Evolutionary conservation across 2,797 vertebrate genomes (phyloP).

Genomic region (Lerista edwardsae): DNA sequence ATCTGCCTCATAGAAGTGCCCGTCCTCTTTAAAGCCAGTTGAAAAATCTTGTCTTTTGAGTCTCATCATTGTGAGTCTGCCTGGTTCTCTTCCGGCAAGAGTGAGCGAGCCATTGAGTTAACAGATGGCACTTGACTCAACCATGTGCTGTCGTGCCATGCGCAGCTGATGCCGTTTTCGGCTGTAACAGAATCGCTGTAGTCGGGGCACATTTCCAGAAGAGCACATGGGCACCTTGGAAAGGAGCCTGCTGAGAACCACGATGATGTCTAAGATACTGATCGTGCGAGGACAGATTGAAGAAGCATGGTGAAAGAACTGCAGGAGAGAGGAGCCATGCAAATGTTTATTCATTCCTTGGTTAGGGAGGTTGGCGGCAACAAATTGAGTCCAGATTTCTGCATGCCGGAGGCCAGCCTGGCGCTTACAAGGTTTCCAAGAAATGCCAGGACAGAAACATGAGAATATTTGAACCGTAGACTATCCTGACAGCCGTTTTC

Average conservation of each 20-base stretch:
- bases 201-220: too few relatives aligned
- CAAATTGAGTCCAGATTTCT: too few relatives aligned
- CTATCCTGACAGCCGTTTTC: neutral
- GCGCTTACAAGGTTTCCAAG: neutral
- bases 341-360: too few relatives aligned
- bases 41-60: neutral
- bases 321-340: neutral
- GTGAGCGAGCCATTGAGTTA: neutral
- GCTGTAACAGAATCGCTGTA: neutral
- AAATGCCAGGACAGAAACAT: neutral
- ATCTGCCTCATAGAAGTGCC: too few relatives aligned
- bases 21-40: neutral
- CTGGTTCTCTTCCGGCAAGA: neutral
- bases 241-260: neutral
- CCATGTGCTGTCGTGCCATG: too few relatives aligned
- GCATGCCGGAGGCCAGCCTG: too few relatives aligned
- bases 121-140: slow-evolving; percentile 5
- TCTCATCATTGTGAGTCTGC: neutral
- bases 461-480: neutral
- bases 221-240: neutral
- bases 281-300: neutral
- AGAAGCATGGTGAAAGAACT: too few relatives aligned
- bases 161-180: neutral
- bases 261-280: neutral
- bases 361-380: too few relatives aligned